These are phyloP conservation scores for Passer montanus DNA, from an alignment of 2,113 vertebrate genomes.

Conservation along the genomic window DNA sequence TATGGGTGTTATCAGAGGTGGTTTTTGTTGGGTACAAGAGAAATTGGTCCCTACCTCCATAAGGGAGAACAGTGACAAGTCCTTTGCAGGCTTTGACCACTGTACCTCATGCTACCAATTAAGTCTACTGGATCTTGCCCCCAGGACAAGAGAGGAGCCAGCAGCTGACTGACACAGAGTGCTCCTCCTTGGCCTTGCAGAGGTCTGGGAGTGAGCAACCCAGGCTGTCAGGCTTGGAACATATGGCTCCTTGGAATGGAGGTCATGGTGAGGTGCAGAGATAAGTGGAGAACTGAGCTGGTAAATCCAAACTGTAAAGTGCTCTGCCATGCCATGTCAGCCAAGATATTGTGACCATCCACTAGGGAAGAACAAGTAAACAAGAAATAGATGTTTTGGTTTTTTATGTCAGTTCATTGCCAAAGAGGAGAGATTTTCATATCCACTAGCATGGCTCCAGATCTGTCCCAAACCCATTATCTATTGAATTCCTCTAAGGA, in stretches of 20 bases:
- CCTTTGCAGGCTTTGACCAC: neutral
- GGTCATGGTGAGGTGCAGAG: neutral
- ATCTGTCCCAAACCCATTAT: neutral
- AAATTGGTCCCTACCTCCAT: neutral
- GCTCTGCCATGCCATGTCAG: neutral
- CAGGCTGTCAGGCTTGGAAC: rapidly evolving
- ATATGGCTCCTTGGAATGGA: neutral
- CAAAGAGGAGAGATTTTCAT: neutral
- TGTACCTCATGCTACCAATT: neutral
- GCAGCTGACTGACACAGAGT: neutral
- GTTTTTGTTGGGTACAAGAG: neutral
- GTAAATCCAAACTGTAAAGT: neutral
- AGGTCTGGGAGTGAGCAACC: neutral
- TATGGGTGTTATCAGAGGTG: neutral
- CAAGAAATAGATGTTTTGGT: neutral
- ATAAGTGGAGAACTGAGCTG: neutral
- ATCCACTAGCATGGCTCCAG: neutral
- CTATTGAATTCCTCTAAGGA: neutral
- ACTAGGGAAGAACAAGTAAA: neutral
- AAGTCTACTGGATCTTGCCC: neutral
- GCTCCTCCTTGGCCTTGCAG: neutral
- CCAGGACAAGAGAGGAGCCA: neutral
- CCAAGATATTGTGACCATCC: neutral
- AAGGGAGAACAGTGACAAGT: neutral
- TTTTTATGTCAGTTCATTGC: neutral